Base-by-base conservation (phyloP, 2,797 vertebrate species). In the Graptemys geographica region DNA sequence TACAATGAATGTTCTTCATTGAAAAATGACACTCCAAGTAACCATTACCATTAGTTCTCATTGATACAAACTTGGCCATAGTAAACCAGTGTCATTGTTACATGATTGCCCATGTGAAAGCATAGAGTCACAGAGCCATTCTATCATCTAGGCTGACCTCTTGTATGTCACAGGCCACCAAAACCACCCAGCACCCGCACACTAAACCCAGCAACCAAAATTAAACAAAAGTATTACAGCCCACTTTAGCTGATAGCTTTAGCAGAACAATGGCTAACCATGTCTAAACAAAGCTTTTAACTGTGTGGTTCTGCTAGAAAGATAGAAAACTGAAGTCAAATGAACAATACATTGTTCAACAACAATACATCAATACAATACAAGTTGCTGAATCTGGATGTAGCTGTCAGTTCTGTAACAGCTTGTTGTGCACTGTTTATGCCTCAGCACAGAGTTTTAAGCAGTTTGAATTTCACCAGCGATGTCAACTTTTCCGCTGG, bases 221-320 rank as follows among this genome's bases (percentile, higher is more conserved):
- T 19, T 37, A 69, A 9, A 21, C 62, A 8, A 3, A 18, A 37
- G 65, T 37, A 37, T 69, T 69, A 69, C n/a, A 69, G n/a, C n/a
- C 33, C 65, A 19, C n/a, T 69, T 69, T 18, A 69, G 52, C 69
- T 84, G 84, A 12, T 89, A 6, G 11, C 5, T n/a, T 51, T 56
- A 69, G 56, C 27, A 53, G 81, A 12, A 0, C 52, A 69, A 52
- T 74, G 28, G 44, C 5, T 59, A 91, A 55, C 69, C 81, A 51
- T 83, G 86, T 89, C 79, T 93, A 83, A 93, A 11, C 16, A 11
- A 65, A 41, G 44, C 59, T 84, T 53, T 84, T 81, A 6, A 12
- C 72, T 47, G 12, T 10, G 1, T 0, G 0, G 72, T 79, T 76
- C 88, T 1, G 0, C 11, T 79, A 84, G 81, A 1, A 4, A 82